Conservation (phyloP, 2,797 vertebrate species). For the Peromyscus attwateri region DNA sequence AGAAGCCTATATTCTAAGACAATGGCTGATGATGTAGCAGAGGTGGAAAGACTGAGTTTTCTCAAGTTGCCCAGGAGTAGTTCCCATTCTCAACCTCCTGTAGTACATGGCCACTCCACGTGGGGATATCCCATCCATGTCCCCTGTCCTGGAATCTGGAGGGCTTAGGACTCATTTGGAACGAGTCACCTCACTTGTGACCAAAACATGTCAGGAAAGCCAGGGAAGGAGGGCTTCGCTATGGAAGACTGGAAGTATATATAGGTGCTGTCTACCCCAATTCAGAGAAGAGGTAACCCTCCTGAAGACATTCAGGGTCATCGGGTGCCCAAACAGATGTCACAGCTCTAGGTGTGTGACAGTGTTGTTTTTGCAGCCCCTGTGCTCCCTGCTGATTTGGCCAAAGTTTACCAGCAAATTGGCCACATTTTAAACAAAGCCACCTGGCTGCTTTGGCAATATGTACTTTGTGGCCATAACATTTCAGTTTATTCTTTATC, state of each 20-base stretch:
- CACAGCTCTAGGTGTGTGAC: not conserved
- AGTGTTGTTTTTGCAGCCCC: not conserved
- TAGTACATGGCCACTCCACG: no score
- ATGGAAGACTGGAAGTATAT: accelerated
- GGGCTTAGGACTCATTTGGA: not conserved
- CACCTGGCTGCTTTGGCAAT: not conserved
- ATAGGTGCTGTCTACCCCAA: no score
- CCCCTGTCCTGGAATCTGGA: not conserved
- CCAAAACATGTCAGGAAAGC: not conserved
- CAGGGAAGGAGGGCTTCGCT: not conserved
- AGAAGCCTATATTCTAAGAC: not conserved
- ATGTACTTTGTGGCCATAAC: not conserved
- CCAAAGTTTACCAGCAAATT: not conserved
- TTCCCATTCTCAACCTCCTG: not conserved
- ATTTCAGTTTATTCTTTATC: not conserved
- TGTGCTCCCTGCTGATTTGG: not conserved
- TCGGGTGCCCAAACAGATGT: not conserved
- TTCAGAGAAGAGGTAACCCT: not conserved
- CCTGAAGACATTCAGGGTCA: no score
- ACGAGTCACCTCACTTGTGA: not conserved
- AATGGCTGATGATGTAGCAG: not conserved
- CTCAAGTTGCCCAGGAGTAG: not conserved
- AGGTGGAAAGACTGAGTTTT: not conserved
- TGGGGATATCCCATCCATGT: accelerated
- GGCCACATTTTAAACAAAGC: not conserved